A percentile compares a stretch with the other conserved stretches of the same genome.
Evolutionary conservation across 2,888 invertebrate species (phyloP).

Genomic region (Apodemia duryi): DNA sequence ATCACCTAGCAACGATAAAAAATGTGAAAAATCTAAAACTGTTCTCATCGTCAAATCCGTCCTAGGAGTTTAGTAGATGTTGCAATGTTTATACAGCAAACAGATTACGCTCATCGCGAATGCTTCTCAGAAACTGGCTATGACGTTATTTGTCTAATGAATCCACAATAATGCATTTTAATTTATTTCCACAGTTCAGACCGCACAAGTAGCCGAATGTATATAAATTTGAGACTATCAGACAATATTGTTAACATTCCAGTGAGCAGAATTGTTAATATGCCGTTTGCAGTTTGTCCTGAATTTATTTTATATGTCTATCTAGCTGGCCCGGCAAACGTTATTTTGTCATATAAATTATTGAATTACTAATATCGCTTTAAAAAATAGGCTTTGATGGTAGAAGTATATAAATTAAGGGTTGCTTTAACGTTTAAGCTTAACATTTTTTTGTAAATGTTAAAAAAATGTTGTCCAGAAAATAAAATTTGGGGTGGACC

Average conservation of each 20-base stretch:
- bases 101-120: constrained; percentile 35
- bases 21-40: not conserved
- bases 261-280: not conserved
- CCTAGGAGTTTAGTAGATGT: constrained; percentile 5
- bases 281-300: not conserved
- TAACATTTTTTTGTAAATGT: too few relatives aligned
- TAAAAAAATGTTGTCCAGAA: too few relatives aligned
- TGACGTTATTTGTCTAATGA: constrained; percentile 32
- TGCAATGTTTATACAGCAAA: constrained; percentile 36
- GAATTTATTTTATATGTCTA: too few relatives aligned
- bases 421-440: too few relatives aligned
- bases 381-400: too few relatives aligned
- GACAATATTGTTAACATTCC: not conserved
- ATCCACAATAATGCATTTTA: not conserved
- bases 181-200: not conserved
- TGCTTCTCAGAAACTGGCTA: constrained; percentile 33
- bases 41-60: not conserved
- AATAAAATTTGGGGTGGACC: too few relatives aligned
- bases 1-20: not conserved
- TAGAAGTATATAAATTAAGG: too few relatives aligned
- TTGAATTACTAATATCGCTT: too few relatives aligned
- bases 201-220: constrained; percentile 1
- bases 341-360: too few relatives aligned
- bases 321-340: too few relatives aligned
- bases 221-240: not conserved